Evolutionary conservation across 2,888 invertebrate genomes (phyloP).

Genomic region (Caenorhabditis drosophilae): DNA sequence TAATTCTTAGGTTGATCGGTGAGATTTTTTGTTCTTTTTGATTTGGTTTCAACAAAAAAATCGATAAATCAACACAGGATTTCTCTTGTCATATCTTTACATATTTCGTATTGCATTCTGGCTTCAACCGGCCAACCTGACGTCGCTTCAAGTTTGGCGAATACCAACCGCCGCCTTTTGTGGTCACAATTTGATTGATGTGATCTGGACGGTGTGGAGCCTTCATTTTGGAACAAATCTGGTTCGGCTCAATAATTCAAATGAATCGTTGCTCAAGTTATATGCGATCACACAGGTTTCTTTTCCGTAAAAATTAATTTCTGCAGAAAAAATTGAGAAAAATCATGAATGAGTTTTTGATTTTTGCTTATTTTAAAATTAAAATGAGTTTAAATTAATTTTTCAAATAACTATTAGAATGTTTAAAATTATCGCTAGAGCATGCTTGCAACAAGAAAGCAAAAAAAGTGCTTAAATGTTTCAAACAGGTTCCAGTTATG

Average conservation of each 20-base stretch:
- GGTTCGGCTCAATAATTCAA: constrained; percentile 43
- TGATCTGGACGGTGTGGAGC: constrained; percentile 52
- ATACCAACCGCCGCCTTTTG: constrained; percentile 56
- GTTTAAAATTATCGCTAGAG: no score
- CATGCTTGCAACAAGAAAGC: no score
- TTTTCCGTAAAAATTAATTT: not conserved
- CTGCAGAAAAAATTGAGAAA: not conserved
- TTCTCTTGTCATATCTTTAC: constrained; percentile 31
- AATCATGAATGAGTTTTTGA: not conserved
- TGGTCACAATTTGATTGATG: constrained; percentile 59
- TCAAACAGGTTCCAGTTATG: no score
- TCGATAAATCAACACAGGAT: no score
- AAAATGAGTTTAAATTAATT: no score
- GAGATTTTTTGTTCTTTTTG: no score
- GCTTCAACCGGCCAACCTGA: constrained; percentile 43
- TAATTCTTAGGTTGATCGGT: constrained; percentile 40
- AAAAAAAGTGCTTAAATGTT: no score
- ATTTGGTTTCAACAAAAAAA: no score
- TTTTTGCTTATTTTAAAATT: no score
- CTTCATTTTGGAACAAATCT: constrained; percentile 44
- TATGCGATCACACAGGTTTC: constrained; percentile 51
- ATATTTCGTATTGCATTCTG: constrained; percentile 37
- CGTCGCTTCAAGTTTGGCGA: constrained; percentile 56
- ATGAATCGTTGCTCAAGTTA: constrained; percentile 42
- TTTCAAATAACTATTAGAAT: no score